Evolutionary conservation across 2,888 invertebrate species (phyloP).

Genomic region (Lingula anatina): DNA sequence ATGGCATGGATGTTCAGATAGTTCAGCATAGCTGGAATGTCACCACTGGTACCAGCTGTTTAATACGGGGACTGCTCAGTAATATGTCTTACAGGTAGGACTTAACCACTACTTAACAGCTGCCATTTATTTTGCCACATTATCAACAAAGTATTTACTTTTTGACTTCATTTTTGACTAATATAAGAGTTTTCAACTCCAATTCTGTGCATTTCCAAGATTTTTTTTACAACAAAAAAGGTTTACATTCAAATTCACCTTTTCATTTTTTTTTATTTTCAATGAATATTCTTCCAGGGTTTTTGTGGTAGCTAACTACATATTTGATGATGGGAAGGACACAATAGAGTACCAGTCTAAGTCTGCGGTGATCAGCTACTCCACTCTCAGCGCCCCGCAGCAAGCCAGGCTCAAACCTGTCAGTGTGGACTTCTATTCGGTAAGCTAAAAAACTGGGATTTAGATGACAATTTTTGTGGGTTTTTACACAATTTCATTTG

Average conservation of each 20-base stretch:
- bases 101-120: not conserved
- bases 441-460: slow-evolving; percentile 9
- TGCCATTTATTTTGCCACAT: not conserved
- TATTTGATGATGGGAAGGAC: slow-evolving; percentile 33
- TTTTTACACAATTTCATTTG: too few relatives aligned
- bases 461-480: not conserved
- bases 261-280: slow-evolving; percentile 2
- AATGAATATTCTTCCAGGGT: too few relatives aligned
- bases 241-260: not conserved
- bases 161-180: not conserved
- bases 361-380: slow-evolving; percentile 44
- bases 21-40: slow-evolving; percentile 51
- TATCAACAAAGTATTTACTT: not conserved
- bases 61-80: slow-evolving; percentile 41
- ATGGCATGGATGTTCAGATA: slow-evolving; percentile 31
- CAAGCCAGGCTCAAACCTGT: slow-evolving; percentile 35
- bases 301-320: slow-evolving; percentile 47
- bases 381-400: slow-evolving; percentile 44
- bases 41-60: slow-evolving; percentile 22
- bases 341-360: slow-evolving; percentile 45
- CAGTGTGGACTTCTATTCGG: slow-evolving; percentile 41
- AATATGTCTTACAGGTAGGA: slow-evolving; percentile 42
- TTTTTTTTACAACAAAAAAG: not conserved
- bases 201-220: not conserved
- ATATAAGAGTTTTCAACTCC: not conserved